phyloP scores from a whole-genome alignment of 2,797 vertebrate species.

The Cheirogaleus major region DNA sequence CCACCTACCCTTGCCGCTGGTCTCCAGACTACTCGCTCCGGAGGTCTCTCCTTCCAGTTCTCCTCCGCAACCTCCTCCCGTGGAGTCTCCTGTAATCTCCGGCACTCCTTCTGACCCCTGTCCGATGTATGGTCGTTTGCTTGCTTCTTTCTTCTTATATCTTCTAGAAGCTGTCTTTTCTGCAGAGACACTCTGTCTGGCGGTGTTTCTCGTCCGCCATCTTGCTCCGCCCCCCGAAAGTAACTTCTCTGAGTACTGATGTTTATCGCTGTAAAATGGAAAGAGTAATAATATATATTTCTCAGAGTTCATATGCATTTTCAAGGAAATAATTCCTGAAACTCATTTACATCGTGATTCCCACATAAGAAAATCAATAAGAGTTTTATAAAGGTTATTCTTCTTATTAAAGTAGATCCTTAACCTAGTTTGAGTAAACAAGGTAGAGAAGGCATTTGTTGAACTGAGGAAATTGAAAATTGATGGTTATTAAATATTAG shows the following conservation, averaged over 20 bases:
- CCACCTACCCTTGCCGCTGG: too few species aligned
- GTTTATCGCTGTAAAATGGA: background rate
- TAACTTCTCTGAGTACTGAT: background rate
- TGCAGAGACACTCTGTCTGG: too few species aligned
- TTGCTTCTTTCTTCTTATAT: too few species aligned
- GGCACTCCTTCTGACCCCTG: too few species aligned
- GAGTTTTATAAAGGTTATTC: background rate
- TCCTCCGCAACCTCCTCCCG: too few species aligned
- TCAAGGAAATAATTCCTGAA: slow-evolving; percentile 25
- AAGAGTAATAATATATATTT: background rate
- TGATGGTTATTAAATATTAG: slow-evolving; percentile 1
- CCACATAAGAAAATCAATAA: slow-evolving; percentile 4
- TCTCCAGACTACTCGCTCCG: too few species aligned
- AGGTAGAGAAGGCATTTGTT: background rate
- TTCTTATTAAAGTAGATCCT: slow-evolving; percentile 8
- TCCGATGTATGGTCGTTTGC: too few species aligned
- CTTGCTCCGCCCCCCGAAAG: too few species aligned
- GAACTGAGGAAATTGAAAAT: background rate
- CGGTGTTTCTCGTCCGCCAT: too few species aligned
- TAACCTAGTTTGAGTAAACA: slow-evolving; percentile 31
- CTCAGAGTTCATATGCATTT: background rate
- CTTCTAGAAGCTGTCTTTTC: too few species aligned
- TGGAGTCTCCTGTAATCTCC: too few species aligned
- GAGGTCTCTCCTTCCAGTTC: too few species aligned
- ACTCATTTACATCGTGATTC: background rate